Base-by-base conservation (phyloP, 2,797 vertebrate species). In the Varecia variegata region DNA sequence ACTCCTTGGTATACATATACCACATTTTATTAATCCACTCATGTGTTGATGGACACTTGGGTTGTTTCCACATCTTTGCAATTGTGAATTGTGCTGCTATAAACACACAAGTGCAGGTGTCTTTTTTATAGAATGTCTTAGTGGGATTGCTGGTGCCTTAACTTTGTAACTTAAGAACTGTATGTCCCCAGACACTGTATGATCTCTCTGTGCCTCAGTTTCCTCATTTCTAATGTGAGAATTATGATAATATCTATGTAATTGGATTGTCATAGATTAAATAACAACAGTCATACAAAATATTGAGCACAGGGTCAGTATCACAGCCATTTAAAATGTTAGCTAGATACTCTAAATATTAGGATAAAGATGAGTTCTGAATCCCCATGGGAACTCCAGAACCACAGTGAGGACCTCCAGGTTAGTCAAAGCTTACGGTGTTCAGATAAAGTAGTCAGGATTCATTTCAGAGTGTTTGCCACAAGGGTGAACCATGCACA, bases 221-320 rank as follows among this genome's bases (percentile, higher is more conserved):
- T 86, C 43, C 25, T 82, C 25, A 23, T 56, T 52, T 86, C 54
- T 73, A 88, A 77, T 54, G 65, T n/a, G 25, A 88, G 30, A 90
- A 85, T 74, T 45, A 88, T 12, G 68, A 4, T 60, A 70, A 54
- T 25, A 76, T 7, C 50, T 38, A 20, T 68, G 4, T 40, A 38
- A 82, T 7, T 58, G 23, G 9, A 56, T 30, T 81, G 2, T 77
- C n/a, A 77, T 52, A 79, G 12, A 47, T 54, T 62, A 92, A 80
- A 77, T 70, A 40, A 89, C 21, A 56, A 80, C 90, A 92, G 58
- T 47, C 58, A 88, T 82, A 67, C 12, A 50, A 88, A 84, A 85
- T 43, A 40, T 56, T 74, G 50, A 54, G 25, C 43, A 45, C 1
- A n/a, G 21, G 23, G 8, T 50, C 74, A 67, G 12, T 35, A 27